These are phyloP conservation scores for Pinna nobilis DNA, from an alignment of 1,140 invertebrate species.

Conservation along the genomic window DNA sequence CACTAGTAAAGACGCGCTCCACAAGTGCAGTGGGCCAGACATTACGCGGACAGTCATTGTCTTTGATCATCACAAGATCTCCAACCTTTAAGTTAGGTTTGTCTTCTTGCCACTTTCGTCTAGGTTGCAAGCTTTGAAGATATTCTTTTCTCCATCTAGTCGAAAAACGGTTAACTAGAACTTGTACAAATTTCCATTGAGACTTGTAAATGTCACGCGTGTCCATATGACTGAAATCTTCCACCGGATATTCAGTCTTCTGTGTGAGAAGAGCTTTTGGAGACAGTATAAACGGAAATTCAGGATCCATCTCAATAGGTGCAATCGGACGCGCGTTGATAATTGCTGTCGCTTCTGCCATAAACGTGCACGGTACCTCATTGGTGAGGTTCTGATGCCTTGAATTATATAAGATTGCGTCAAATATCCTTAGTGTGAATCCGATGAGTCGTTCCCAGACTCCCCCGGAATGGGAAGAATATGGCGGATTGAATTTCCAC, in stretches of 20 bases:
- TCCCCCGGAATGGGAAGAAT: too few species aligned
- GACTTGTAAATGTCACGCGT: not conserved
- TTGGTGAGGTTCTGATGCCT: slow-evolving; percentile 27
- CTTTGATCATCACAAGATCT: not conserved
- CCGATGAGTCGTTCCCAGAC: slow-evolving; percentile 56
- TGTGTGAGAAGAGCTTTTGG: slow-evolving; percentile 36
- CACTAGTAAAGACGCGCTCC: not conserved
- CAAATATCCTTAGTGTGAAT: slow-evolving; percentile 35
- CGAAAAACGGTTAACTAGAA: slow-evolving; percentile 10
- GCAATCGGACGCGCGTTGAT: slow-evolving; percentile 45
- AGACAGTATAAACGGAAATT: slow-evolving; percentile 34
- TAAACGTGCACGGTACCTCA: slow-evolving; percentile 45
- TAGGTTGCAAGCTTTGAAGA: not conserved
- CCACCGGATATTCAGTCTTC: too few species aligned
- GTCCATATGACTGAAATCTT: too few species aligned
- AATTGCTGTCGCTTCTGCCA: slow-evolving; percentile 44
- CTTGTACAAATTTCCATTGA: slow-evolving; percentile 26
- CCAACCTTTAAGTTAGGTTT: not conserved
- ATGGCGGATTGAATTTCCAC: slow-evolving; percentile 44
- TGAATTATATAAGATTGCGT: slow-evolving; percentile 24
- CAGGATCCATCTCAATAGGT: slow-evolving; percentile 36
- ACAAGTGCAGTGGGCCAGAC: slow-evolving; percentile 3
- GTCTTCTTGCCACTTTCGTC: slow-evolving; percentile 1
- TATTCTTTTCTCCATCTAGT: slow-evolving; percentile 2
- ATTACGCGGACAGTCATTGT: not conserved